Evolutionary conservation across 2,797 vertebrate genomes (phyloP).

Genomic region (Cuniculus paca): DNA sequence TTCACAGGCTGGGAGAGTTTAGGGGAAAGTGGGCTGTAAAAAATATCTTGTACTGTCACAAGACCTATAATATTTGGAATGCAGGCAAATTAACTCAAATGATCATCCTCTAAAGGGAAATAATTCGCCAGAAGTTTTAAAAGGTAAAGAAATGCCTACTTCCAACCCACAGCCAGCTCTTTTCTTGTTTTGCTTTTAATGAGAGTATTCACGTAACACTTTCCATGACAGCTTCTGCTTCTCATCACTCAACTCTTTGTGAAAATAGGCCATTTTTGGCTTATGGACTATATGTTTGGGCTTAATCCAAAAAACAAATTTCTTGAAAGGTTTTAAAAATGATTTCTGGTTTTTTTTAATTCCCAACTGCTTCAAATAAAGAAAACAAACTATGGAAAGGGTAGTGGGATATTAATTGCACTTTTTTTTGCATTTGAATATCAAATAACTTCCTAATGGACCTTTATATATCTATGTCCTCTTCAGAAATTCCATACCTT

Average conservation of each 20-base stretch:
- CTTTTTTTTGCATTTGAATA: conserved; percentile 76
- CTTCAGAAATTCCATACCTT: conserved; percentile 62
- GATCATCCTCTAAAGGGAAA: conserved; percentile 80
- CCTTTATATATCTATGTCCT: conserved; percentile 53
- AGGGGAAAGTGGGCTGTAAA: not conserved
- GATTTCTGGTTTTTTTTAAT: conserved; percentile 76
- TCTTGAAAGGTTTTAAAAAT: conserved; percentile 76
- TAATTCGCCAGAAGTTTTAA: conserved; percentile 75
- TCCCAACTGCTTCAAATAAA: conserved; percentile 77
- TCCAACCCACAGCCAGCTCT: conserved; percentile 52
- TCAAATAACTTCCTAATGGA: conserved; percentile 81
- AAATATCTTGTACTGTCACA: conserved; percentile 35
- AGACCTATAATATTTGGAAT: conserved; percentile 77
- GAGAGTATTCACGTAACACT: conserved; percentile 81
- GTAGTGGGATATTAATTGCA: conserved; percentile 74
- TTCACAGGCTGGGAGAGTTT: not conserved
- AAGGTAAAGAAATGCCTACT: conserved; percentile 74
- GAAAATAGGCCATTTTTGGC: conserved; percentile 83
- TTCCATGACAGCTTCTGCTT: conserved; percentile 82
- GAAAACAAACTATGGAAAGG: conserved; percentile 79
- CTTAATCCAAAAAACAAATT: conserved; percentile 78
- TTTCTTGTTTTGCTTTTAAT: conserved; percentile 68
- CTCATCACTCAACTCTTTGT: conserved; percentile 84
- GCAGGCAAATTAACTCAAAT: conserved; percentile 76
- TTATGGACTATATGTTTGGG: conserved; percentile 71